Evolutionary conservation across 2,797 vertebrate genomes (phyloP).

Genomic region (Hapalemur alaotrensis): DNA sequence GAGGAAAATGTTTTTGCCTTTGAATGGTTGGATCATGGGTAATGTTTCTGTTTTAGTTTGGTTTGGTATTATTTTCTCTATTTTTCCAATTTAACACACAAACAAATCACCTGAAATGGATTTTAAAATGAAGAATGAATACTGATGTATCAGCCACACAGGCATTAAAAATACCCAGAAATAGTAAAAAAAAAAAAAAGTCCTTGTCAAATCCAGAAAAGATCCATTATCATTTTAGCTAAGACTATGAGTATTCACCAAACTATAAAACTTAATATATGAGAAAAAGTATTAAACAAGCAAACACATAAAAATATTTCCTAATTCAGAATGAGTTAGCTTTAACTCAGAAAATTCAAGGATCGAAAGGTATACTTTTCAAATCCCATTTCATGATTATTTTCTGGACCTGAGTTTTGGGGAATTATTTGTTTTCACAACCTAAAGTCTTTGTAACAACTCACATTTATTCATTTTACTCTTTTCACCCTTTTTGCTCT

Average conservation of each 20-base stretch:
- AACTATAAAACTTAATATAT: not conserved
- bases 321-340: not conserved
- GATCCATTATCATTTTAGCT: not conserved
- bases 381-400: not conserved
- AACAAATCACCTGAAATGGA: not conserved
- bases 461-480: not conserved
- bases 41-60: not conserved
- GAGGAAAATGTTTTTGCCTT: not conserved
- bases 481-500: not conserved
- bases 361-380: not conserved
- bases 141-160: not conserved
- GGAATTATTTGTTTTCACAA: not conserved
- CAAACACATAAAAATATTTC: not conserved
- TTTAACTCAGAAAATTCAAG: not conserved
- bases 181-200: not conserved
- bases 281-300: not conserved
- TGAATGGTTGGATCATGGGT: not conserved
- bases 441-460: not conserved
- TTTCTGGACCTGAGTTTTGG: not conserved
- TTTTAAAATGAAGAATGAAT: not conserved
- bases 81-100: not conserved
- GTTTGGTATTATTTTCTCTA: not conserved
- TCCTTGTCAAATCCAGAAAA: not conserved
- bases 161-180: not conserved
- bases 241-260: not conserved